Percentiles rank a stretch among this genome's conserved stretches.
phyloP scores from a whole-genome alignment of 2,888 invertebrate genomes.

The Heliconius aoede region DNA sequence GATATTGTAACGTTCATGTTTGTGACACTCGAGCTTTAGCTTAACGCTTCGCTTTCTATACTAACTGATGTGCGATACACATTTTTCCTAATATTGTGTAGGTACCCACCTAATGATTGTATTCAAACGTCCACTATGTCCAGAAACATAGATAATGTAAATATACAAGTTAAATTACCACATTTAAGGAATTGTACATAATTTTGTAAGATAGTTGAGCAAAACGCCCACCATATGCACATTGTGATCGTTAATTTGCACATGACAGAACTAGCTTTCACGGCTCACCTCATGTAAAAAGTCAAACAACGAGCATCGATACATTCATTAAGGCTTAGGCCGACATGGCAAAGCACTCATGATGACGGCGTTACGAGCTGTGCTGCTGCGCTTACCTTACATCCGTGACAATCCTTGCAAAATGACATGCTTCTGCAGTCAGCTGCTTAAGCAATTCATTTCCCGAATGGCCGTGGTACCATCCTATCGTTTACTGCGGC shows the following conservation, averaged over 20 bases:
- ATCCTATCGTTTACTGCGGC: slow-evolving; percentile 67
- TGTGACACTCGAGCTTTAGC: slow-evolving; percentile 67
- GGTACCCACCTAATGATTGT: slow-evolving; percentile 9
- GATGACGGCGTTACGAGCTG: slow-evolving; percentile 60
- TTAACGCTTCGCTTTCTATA: slow-evolving; percentile 75
- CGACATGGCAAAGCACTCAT: slow-evolving; percentile 63
- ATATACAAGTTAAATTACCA: slow-evolving; percentile 1
- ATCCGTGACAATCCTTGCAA: slow-evolving; percentile 62
- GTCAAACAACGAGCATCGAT: slow-evolving; percentile 60
- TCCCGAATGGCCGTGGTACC: slow-evolving; percentile 63
- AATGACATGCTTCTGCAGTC: slow-evolving; percentile 56
- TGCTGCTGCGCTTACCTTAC: slow-evolving; percentile 50
- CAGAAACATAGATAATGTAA: not conserved
- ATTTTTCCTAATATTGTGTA: not conserved
- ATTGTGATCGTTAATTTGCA: slow-evolving; percentile 47
- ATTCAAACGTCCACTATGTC: not conserved
- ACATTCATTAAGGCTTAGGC: slow-evolving; percentile 55
- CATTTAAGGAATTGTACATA: slow-evolving; percentile 4
- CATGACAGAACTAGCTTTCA: slow-evolving; percentile 54
- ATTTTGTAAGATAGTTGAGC: slow-evolving; percentile 20
- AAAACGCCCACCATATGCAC: slow-evolving; percentile 46
- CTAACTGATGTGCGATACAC: slow-evolving; percentile 52
- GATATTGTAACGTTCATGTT: slow-evolving; percentile 65
- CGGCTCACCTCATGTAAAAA: slow-evolving; percentile 72
- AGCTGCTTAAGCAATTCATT: slow-evolving; percentile 52